Base-by-base conservation (phyloP, 2,888 invertebrate genomes). In the Drosophila buzzatii region DNA sequence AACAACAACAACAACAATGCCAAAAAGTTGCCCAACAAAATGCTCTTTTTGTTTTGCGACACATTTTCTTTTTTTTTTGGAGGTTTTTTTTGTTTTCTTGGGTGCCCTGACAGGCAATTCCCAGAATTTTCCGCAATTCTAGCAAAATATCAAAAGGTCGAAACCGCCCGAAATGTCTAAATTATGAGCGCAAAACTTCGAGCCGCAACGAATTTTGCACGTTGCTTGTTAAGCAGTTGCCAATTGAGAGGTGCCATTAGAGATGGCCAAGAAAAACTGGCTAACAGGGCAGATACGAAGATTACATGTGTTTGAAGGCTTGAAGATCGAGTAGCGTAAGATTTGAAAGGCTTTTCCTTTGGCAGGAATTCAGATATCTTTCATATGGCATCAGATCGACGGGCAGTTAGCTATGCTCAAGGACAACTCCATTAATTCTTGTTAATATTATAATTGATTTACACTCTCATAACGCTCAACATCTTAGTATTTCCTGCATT, bases 131-230 rank as follows among this genome's bases (percentile, higher is more conserved):
- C 10, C 57, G 41, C 82, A 70, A 70, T 76, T 76, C 77, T 67
- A 47, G 53, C 81, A 64, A 76, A 79, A 75, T 73, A 76, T 68
- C 65, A 79, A 87, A 73, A 79, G 70, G 80, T 72, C 65, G 62
- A 70, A 73, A 66, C 73, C 86, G 74, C 73, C 83, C 59, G 79
- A 85, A 51, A 91, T 91, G 82, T 83, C 89, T 90, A 89, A 86
- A 90, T 91, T 91, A 89, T 82, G 76, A 59, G 61, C 82, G 57
- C 62, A 56, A 39, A 65, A 31, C 49, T 80, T 55, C 42, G 53
- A 63, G 61, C 63, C 53, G 52, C 63, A 68, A 52, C 60, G 56
- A 61, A 70, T 65, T 61, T 78, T 60, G 67, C 51, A 60, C 64
- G 66, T 10, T 23, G 79, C 83, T 76, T 55, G 76, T 79, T 74